Percentiles rank a stretch among this genome's conserved stretches.
These are phyloP conservation scores for Osmoderma eremita DNA, from an alignment of 2,888 invertebrate genomes.

Conservation along the genomic window DNA sequence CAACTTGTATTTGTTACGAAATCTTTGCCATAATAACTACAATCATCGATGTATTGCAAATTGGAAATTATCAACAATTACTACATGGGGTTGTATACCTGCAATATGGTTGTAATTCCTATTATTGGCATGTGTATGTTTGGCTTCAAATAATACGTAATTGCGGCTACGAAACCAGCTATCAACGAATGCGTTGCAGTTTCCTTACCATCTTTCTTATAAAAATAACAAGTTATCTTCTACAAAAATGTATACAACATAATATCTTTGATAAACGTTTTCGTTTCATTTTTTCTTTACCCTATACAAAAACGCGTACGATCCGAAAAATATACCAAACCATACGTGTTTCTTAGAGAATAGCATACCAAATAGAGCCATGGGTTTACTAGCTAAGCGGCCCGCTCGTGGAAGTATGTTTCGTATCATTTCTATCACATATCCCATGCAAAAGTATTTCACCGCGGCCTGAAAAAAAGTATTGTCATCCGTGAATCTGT, in stretches of 20 bases:
- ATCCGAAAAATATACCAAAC: slow-evolving; percentile 55
- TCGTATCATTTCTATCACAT: slow-evolving; percentile 50
- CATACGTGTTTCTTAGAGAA: slow-evolving; percentile 51
- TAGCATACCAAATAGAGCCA: slow-evolving; percentile 44
- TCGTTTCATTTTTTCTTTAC: too few species aligned
- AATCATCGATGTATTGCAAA: slow-evolving; percentile 11
- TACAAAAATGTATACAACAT: slow-evolving; percentile 24
- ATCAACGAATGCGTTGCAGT: slow-evolving; percentile 66
- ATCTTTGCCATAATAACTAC: slow-evolving; percentile 43
- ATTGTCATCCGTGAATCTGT: neutral
- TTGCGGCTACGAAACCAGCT: slow-evolving; percentile 68
- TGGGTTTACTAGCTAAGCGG: slow-evolving; percentile 46
- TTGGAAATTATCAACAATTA: slow-evolving; percentile 6
- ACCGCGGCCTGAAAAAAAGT: slow-evolving; percentile 49
- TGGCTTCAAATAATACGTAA: slow-evolving; percentile 66
- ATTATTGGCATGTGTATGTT: slow-evolving; percentile 67
- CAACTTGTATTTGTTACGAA: slow-evolving; percentile 45
- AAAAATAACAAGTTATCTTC: slow-evolving; percentile 65
- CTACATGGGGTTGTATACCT: slow-evolving; percentile 61
- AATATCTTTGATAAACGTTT: slow-evolving; percentile 9
- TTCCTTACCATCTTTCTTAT: slow-evolving; percentile 62
- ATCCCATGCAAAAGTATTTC: slow-evolving; percentile 54
- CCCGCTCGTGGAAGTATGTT: slow-evolving; percentile 48
- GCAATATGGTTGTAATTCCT: slow-evolving; percentile 67
- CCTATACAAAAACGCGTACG: slow-evolving; percentile 54